Base-by-base conservation (phyloP, 2,113 vertebrate species). In the Callionymus lyra region DNA sequence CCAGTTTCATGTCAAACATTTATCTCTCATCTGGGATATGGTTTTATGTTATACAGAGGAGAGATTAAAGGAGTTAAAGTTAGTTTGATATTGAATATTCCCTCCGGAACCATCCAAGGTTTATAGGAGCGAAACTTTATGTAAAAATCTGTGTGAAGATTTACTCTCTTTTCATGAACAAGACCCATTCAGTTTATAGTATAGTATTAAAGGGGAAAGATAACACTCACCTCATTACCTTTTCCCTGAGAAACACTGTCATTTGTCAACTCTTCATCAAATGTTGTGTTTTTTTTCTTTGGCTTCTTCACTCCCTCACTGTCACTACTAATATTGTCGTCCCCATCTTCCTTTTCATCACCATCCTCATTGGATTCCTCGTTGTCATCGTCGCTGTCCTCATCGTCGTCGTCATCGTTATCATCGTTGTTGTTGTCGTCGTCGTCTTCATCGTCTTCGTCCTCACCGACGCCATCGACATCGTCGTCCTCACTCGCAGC, bases 201-300 rank as follows among this genome's bases (percentile, higher is more conserved):
- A 5, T 13, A 11, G 3, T n/a, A 9, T 15, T 35, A 41, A 39
- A 10, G 12, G 17, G 11, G 12, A 31, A 11, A 8, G 14, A n/a
- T 2, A 12, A 10, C n/a, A 37, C 77, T 73, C 85, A 98, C 95
- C 92, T 97, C 92, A 44, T 93, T 93, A 65, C 91, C 91, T 77
- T 96, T 98, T 75, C 91, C 93, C 68, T 97, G 95, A 50, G 91
- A 94, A 80, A 94, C 87, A 86, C 94, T 96, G 86, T 98, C 95
- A 79, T 94, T 97, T 70, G 95, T 97, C 81, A 95, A 85, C 67
- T 97, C 95, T 66, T 98, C 94, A 65, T 97, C 92, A 68, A 96
- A 93, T 31, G 86, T 72, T 53, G 82, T 87, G 76, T 76, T 91
- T 81, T 91, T 83, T 59, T 81, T 89, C 78, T 88, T 90, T 70